Base-by-base conservation (phyloP, 2,888 invertebrate species). In the Eutolmus rufibarbis region DNA sequence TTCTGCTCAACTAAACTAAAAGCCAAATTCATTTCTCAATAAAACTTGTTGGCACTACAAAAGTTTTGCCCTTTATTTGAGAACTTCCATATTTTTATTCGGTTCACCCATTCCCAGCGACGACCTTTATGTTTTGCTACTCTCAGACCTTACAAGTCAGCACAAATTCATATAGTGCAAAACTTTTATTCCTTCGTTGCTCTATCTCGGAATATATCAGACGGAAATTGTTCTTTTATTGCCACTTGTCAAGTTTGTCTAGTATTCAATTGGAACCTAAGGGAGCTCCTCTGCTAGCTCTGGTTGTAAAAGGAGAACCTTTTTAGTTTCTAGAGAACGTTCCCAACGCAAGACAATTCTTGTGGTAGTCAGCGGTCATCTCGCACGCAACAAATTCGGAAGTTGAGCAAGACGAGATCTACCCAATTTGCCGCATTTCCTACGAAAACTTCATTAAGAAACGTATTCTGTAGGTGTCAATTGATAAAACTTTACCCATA, bases 171-270 rank as follows among this genome's bases (percentile, higher is more conserved):
- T 46, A 79, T 46, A 79, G 12, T 46, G 46, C 34, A 79, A 43
- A 28, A 40, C 46, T 46, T 40, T 79, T 28, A 79, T 40, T 51
- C 40, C 40, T 43, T 16, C 46, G 46, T 79, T 79, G 79, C 28
- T 79, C 46, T 46, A 79, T 79, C 51, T 46, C 23, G 51, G 28
- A 23, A 79, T 46, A 40, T 79, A 79, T 79, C 79, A 79, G 43
- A 40, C n/a, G 79, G 43, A 79, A 79, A 79, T 40, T 79, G 79
- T 43, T 79, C 28, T 79, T 79, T 79, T 79, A 79, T 46, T 79
- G 79, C 43, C 79, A 79, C 28, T 79, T 79, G 79, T 40, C 79
- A 28, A 46, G 46, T 79, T 79, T 43, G 79, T 19, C 46, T 46
- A 23, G 28, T 28, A 79, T 79, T 79, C 79, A 79, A 79, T 79